Evolutionary conservation across 1,140 invertebrate genomes (phyloP).

Genomic region (Lucilia sericata): DNA sequence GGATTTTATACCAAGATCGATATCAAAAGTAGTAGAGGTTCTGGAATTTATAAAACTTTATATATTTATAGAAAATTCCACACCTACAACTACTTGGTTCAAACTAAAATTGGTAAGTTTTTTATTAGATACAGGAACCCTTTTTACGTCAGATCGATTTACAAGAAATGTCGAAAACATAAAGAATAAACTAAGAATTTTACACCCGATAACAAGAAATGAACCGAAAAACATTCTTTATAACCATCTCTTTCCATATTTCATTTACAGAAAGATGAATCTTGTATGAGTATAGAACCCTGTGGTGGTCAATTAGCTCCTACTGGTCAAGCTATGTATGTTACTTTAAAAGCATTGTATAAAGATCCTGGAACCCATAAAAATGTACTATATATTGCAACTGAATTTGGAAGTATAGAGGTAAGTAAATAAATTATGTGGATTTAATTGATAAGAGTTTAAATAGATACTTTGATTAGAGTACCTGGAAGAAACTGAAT

Average conservation of each 20-base stretch:
- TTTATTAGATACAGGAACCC: not conserved
- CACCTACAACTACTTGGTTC: constrained; percentile 58
- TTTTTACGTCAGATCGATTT: too few species aligned
- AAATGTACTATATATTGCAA: constrained; percentile 55
- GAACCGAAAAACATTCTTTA: too few species aligned
- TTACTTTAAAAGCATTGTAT: constrained; percentile 53
- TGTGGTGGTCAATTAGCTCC: constrained; percentile 53
- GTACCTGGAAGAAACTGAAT: too few species aligned
- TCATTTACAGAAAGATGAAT: constrained; percentile 30
- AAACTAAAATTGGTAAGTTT: constrained; percentile 55
- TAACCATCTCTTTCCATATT: too few species aligned
- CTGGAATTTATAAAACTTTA: constrained; percentile 50
- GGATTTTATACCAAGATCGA: constrained; percentile 46
- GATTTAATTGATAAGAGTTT: too few species aligned
- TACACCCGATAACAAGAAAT: too few species aligned
- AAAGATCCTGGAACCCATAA: constrained; percentile 59
- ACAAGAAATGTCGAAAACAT: too few species aligned
- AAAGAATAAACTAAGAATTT: too few species aligned
- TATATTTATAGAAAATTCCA: constrained; percentile 60
- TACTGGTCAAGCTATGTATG: constrained; percentile 59
- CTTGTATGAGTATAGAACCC: constrained; percentile 46
- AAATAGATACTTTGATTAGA: too few species aligned
- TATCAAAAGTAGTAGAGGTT: constrained; percentile 52
- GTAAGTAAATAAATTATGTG: constrained; percentile 14
- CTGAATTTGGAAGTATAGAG: constrained; percentile 47